A percentile compares a stretch with the other conserved stretches of the same genome.
Evolutionary conservation across 2,113 vertebrate genomes (phyloP).

Genomic region (Harpagus bidentatus): DNA sequence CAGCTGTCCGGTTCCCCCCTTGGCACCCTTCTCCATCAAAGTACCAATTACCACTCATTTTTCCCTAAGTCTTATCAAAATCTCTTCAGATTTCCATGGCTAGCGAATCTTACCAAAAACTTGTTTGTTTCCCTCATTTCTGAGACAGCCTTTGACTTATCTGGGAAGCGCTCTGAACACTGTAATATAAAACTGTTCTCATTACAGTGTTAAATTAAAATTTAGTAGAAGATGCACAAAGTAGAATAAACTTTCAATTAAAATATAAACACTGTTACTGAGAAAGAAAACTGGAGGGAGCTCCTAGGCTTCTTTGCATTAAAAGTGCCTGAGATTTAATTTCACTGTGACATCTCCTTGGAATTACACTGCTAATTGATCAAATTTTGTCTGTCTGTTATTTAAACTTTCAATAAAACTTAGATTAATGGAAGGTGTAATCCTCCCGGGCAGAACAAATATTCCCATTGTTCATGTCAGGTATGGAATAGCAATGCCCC

Average conservation of each 20-base stretch:
- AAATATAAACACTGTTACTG: constrained; percentile 55
- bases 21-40: neutral
- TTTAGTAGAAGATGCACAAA: constrained; percentile 59
- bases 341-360: constrained; percentile 71
- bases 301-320: constrained; percentile 23
- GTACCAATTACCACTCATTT: neutral
- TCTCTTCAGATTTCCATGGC: neutral
- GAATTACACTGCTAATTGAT: constrained; percentile 78
- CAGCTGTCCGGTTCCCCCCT: too few relatives aligned
- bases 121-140: constrained; percentile 2
- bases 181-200: constrained; percentile 15
- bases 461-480: constrained; percentile 72
- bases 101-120: neutral
- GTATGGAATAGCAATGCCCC: constrained; percentile 67
- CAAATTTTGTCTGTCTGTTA: constrained; percentile 80
- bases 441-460: constrained; percentile 76
- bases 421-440: constrained; percentile 78
- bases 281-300: constrained; percentile 65
- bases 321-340: constrained; percentile 66
- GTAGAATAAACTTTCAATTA: constrained; percentile 73
- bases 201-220: constrained; percentile 66
- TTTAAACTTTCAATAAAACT: constrained; percentile 81
- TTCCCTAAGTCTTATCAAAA: neutral
- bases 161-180: neutral
- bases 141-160: neutral